These are phyloP conservation scores for Sinocyclocheilus grahami DNA, from an alignment of 2,113 vertebrate species.

Conservation along the genomic window DNA sequence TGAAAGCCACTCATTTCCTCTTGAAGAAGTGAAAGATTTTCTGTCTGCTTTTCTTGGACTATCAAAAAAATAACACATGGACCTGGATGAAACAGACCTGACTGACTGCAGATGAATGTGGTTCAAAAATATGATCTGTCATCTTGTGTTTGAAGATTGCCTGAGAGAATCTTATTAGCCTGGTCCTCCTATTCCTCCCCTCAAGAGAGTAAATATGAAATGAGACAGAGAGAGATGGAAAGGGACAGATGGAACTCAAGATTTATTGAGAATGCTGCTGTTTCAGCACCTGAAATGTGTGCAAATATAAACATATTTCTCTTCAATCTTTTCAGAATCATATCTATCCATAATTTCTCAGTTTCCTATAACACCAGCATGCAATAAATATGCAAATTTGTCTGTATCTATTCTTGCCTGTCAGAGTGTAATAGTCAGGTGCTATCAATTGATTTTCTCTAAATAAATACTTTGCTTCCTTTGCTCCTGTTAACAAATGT, in stretches of 20 bases:
- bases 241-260: neutral
- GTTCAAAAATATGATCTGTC: slow-evolving; percentile 26
- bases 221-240: slow-evolving; percentile 5
- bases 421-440: neutral
- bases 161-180: neutral
- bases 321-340: neutral
- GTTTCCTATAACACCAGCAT: neutral
- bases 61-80: neutral
- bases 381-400: slow-evolving; percentile 1
- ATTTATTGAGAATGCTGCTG: slow-evolving; percentile 18
- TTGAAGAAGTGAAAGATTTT: neutral
- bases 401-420: neutral
- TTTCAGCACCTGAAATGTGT: neutral
- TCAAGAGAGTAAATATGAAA: slow-evolving; percentile 8
- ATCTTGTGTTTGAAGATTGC: neutral
- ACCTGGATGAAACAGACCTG: neutral
- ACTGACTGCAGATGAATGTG: neutral
- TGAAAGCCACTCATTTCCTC: neutral
- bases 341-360: neutral
- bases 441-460: neutral
- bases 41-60: neutral
- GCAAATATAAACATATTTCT: neutral
- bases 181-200: neutral
- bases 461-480: neutral
- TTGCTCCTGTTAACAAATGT: too few relatives aligned